phyloP scores from a whole-genome alignment of 2,797 vertebrate genomes.

The Chelon labrosus region DNA sequence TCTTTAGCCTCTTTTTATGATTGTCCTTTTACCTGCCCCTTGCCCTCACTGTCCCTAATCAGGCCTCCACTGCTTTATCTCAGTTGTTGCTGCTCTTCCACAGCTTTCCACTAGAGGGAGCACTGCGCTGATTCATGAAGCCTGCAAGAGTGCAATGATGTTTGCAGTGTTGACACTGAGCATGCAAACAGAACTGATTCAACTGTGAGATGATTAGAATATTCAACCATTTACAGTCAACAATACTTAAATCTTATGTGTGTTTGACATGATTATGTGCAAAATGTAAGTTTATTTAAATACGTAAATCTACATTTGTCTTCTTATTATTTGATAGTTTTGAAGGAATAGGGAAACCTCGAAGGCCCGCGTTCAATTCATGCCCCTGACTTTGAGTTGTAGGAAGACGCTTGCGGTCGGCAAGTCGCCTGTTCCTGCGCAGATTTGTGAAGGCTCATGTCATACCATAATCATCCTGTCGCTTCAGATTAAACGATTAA shows the following conservation, averaged over 20 bases:
- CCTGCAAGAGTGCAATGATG: not conserved
- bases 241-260: not conserved
- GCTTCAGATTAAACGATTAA: slow-evolving; percentile 65
- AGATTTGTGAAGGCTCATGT: slow-evolving; percentile 46
- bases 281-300: not conserved
- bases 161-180: not conserved
- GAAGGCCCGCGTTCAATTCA: not conserved
- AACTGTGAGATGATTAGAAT: not conserved
- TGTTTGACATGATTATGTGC: not conserved
- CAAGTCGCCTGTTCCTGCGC: slow-evolving; percentile 1
- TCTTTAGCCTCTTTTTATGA: not conserved
- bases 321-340: not conserved
- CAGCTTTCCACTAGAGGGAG: slow-evolving; percentile 64
- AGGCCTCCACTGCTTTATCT: not conserved
- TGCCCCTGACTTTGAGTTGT: not conserved
- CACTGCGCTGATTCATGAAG: slow-evolving; percentile 21
- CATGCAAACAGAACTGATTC: not conserved
- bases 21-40: not conserved
- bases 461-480: slow-evolving; percentile 46
- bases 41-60: too few relatives aligned
- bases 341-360: too few relatives aligned
- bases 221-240: not conserved
- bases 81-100: slow-evolving; percentile 36
- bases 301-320: not conserved
- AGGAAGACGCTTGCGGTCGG: slow-evolving; percentile 1